Percentiles rank a stretch among this genome's conserved stretches.
phyloP scores from a whole-genome alignment of 2,888 invertebrate species.

The Gastrophysa polygoni region DNA sequence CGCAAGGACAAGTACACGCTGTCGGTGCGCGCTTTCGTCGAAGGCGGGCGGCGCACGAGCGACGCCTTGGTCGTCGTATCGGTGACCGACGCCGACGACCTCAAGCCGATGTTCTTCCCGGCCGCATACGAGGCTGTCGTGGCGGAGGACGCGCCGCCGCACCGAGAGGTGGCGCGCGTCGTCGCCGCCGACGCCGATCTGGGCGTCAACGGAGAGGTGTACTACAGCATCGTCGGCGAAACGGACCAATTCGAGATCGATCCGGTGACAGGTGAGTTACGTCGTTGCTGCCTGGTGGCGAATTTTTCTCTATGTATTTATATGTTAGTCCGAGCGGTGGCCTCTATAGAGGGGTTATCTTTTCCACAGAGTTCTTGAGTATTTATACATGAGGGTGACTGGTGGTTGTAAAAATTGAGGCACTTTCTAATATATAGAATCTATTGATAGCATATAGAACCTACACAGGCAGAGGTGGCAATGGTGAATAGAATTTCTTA shows the following conservation, averaged over 20 bases:
- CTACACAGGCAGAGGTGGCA: no score
- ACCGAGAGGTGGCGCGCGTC: constrained; percentile 79
- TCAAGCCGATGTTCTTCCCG: constrained; percentile 92
- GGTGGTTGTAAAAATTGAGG: no score
- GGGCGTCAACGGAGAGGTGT: constrained; percentile 95
- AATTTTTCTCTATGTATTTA: no score
- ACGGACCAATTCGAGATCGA: constrained; percentile 91
- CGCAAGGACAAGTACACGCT: constrained; percentile 83
- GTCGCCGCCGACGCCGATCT: constrained; percentile 95
- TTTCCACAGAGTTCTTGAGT: no score
- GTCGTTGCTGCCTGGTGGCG: no score
- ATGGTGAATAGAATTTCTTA: no score
- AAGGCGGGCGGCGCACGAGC: constrained; percentile 72
- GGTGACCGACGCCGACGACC: constrained; percentile 86
- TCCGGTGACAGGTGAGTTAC: constrained; percentile 64
- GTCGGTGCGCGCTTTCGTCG: no score
- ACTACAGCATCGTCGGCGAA: constrained; percentile 86
- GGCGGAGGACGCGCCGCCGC: constrained; percentile 85
- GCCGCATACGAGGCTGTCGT: constrained; percentile 86
- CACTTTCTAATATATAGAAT: no score
- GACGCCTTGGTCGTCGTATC: constrained; percentile 75
- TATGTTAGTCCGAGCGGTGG: no score
- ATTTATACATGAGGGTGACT: no score
- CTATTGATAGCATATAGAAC: no score
- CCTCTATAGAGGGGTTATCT: no score